Evolutionary conservation across 2,797 vertebrate genomes (phyloP), one percentile per base, ranked within the genome.

Genomic region (Chrosomus eos): DNA sequence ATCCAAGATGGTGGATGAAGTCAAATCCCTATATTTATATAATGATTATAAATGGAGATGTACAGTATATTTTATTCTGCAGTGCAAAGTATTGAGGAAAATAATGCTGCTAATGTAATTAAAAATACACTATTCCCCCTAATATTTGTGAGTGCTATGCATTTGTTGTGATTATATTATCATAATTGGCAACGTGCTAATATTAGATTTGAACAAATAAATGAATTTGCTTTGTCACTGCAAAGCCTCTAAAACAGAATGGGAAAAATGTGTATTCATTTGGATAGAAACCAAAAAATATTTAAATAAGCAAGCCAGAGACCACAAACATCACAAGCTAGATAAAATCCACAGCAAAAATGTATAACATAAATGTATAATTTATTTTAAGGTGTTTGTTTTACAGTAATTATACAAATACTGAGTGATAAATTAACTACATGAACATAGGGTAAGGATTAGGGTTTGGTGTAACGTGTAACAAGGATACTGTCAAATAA

Each of bases 1-100:
- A 80, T 80, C 60, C 60, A 80, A 80, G 5, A 40, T 67, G 58
- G n/a, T 45, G n/a, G n/a, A 28, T 64, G 38, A 64, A 40, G 53
- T 60, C 48, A 75, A 77, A 60, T 60, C 31, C 8, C 23, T n/a
- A 21, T n/a, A 76, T 36, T 0, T 55, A 36, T 58, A 4, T 38
- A 28, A 18, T n/a, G 53, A 58, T 55, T 40, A 43, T 78, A 38
- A 38, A 76, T n/a, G 2, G 5, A 76, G 33, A 11, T 31, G 13
- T 36, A 48, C 45, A 2, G 14, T 16, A 33, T 74, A 55, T 75
- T 75, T 55, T 55, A 75, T 60, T 60, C 53, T 26, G 7, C 23
- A 60, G 14, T 55, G 21, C 21, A n/a, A 75, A 77, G 8, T 6
- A 38, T 6, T 76, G 33, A 77, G 23, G 53, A 28, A 31, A 64